These are phyloP conservation scores for Petrosia ficiformis DNA, from an alignment of 37 sponge, comb jelly and placozoan genomes.

Conservation along the genomic window DNA sequence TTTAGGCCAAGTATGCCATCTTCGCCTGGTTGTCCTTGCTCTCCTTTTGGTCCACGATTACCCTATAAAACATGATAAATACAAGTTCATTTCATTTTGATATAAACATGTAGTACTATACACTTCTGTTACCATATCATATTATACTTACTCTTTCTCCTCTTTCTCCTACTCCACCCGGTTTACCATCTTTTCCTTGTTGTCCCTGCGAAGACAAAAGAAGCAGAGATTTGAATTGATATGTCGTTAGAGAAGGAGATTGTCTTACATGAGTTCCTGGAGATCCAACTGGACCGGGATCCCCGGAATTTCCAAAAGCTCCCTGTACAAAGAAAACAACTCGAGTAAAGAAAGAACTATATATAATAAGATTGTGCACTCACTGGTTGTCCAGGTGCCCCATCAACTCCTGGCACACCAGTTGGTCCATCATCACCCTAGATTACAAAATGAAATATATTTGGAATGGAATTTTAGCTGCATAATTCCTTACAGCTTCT, in stretches of 20 bases:
- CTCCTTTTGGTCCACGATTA: not conserved
- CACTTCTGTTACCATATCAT: not conserved
- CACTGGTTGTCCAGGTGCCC: constrained; percentile 30
- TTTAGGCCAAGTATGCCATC: constrained; percentile 7
- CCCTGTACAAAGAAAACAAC: constrained; percentile 7
- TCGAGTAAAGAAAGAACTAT: not conserved
- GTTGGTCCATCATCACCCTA: constrained; percentile 15
- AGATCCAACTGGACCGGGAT: constrained; percentile 41
- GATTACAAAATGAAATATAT: not conserved
- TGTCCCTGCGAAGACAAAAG: not conserved
- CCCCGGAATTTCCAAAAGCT: constrained; percentile 1
- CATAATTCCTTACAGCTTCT: constrained; percentile 18
- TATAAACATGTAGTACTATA: no score
- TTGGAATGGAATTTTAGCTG: not conserved
- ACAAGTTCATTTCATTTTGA: not conserved
- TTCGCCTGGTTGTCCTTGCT: not conserved
- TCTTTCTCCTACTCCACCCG: not conserved
- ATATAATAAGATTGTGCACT: not conserved
- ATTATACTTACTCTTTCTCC: not conserved
- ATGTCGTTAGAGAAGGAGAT: not conserved
- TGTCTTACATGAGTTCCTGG: constrained; percentile 52
- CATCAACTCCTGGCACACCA: constrained; percentile 35
- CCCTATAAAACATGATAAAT: not conserved
- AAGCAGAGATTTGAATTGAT: not conserved
- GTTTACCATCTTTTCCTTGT: not conserved